Evolutionary conservation across 2,797 vertebrate genomes (phyloP), one percentile per base, ranked within the genome.

Genomic region (Austrolebias charrua): DNA sequence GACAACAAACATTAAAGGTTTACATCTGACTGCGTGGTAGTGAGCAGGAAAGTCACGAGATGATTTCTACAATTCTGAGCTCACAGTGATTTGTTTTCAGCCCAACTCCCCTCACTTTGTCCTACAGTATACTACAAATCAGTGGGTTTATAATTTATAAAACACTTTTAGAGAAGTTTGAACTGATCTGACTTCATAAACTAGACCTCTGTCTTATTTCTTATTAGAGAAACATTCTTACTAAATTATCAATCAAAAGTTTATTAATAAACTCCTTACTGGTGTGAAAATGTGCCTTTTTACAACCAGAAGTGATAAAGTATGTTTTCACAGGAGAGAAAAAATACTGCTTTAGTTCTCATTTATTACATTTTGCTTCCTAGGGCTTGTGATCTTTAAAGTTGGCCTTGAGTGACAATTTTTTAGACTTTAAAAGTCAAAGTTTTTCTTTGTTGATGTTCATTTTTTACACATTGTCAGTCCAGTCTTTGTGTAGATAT

Each of bases 211-310:
- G 52, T 75, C 59, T 62, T 45, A 63, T 40, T 65, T 75, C 69
- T 86, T 81, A 73, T 71, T 44, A 83, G 81, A 73, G 60, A 80
- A 83, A 83, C 67, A 76, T 75, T 75, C 60, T 76, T 33, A 44
- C 52, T 75, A 7, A 5, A 55, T 55, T 14, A 14, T 16, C 20
- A 4, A 14, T 20, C 8, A n/a, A 56, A 15, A 16, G n/a, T 10
- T 38, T 38, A 10, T 38, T 10, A 38, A 38, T 10, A 11, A 11
- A 10, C 9, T 38, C 35, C 9, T 3, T 38, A 40, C 6, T 0
- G 20, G 18, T 42, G 9, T 24, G 40, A 55, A 38, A 54, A 19
- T 19, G 35, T n/a, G n/a, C n/a, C n/a, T n/a, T n/a, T n/a, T n/a
- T n/a, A n/a, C 19, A 42, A 40, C 15, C 33, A 8, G 9, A 42